These are phyloP conservation scores for Danio choprae DNA, from an alignment of 2,797 vertebrate genomes.

Conservation along the genomic window DNA sequence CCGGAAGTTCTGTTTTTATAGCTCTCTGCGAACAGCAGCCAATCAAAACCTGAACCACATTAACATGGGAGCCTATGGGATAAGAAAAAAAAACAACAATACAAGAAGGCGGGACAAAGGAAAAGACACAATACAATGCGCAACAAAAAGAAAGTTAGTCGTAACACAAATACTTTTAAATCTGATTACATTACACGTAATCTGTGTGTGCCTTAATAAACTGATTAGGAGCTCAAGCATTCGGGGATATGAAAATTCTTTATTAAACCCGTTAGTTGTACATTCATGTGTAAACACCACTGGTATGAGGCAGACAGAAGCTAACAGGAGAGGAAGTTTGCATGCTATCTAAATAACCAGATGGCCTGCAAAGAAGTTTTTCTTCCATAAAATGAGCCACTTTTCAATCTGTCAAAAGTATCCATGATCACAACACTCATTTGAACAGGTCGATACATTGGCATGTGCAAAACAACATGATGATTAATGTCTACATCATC, in stretches of 20 bases:
- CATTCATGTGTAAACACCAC: constrained; percentile 80
- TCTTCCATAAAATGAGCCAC: constrained; percentile 10
- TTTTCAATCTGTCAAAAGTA: constrained; percentile 7
- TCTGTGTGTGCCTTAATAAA: not conserved
- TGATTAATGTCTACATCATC: constrained; percentile 12
- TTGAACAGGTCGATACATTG: constrained; percentile 34
- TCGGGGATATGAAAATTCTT: constrained; percentile 60
- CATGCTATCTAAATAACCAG: constrained; percentile 32
- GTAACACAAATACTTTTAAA: too few relatives aligned
- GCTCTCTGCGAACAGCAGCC: too few relatives aligned
- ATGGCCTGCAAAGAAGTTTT: not conserved
- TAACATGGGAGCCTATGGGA: too few relatives aligned
- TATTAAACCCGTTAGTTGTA: constrained; percentile 74
- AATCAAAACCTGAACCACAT: too few relatives aligned
- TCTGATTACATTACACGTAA: too few relatives aligned
- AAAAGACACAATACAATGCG: too few relatives aligned
- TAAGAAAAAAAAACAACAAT: too few relatives aligned
- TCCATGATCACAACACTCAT: not conserved
- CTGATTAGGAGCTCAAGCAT: constrained; percentile 9
- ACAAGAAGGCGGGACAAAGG: too few relatives aligned
- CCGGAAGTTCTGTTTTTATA: too few relatives aligned
- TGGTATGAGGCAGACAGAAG: constrained; percentile 70
- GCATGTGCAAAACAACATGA: constrained; percentile 66
- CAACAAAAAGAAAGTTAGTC: too few relatives aligned
- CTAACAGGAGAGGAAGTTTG: not conserved